phyloP scores from a whole-genome alignment of 2,113 vertebrate genomes.

The Ptilonorhynchus violaceus region DNA sequence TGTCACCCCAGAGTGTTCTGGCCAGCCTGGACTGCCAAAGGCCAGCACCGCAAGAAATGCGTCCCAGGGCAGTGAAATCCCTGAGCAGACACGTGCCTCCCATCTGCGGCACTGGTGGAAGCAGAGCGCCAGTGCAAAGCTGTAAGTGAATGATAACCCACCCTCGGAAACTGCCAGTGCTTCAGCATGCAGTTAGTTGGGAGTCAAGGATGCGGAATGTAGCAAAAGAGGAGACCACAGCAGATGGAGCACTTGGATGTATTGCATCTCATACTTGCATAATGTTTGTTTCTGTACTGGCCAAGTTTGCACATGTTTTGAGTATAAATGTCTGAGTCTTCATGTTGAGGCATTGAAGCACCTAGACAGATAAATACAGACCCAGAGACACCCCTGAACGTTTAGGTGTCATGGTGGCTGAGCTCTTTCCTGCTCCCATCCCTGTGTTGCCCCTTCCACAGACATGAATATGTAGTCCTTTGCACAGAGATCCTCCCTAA shows the following conservation, averaged over 20 bases:
- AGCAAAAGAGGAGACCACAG: background rate
- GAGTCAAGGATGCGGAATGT: background rate
- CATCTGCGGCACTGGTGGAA: background rate
- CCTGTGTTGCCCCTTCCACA: background rate
- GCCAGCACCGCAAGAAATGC: background rate
- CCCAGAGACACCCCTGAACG: background rate
- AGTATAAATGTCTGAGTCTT: background rate
- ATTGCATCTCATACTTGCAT: background rate
- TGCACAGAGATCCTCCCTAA: background rate
- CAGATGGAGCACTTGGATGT: background rate
- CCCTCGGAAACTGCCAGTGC: background rate
- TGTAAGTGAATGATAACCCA: slow-evolving; percentile 48
- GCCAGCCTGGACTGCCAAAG: background rate
- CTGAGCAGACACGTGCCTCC: background rate
- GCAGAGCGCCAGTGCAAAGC: background rate
- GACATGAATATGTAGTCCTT: background rate
- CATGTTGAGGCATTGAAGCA: background rate
- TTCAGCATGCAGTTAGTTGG: background rate
- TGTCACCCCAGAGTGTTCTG: slow-evolving; percentile 72
- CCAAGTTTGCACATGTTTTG: background rate
- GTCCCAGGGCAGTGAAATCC: background rate
- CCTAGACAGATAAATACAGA: background rate
- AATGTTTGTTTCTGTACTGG: background rate
- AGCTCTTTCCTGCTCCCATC: background rate
- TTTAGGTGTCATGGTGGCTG: background rate